A percentile compares a stretch with the other conserved stretches of the same genome.
phyloP scores from a whole-genome alignment of 2,888 invertebrate species.

The Crepidodera aurea region DNA sequence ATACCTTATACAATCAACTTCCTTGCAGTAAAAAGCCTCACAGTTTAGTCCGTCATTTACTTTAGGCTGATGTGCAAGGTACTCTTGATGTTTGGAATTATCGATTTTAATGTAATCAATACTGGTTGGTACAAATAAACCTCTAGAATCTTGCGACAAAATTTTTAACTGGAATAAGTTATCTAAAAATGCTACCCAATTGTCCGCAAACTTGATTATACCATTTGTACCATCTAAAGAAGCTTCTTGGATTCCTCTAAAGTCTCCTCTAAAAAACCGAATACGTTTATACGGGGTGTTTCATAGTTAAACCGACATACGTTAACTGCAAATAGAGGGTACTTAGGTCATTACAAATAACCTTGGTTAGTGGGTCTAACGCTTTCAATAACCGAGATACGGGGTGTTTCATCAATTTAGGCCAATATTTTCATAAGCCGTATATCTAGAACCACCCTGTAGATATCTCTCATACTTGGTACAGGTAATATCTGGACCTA shows the following conservation, averaged over 20 bases:
- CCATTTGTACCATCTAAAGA: constrained; percentile 37
- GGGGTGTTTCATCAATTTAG: no score
- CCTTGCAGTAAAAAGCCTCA: constrained; percentile 52
- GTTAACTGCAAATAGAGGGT: no score
- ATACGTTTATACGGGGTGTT: background rate
- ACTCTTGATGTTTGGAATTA: background rate
- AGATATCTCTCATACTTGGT: no score
- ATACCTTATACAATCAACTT: constrained; percentile 45
- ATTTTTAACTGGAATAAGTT: constrained; percentile 82
- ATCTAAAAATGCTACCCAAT: constrained; percentile 90
- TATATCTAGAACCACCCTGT: no score
- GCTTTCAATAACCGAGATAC: no score
- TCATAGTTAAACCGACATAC: no score
- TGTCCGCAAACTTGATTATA: constrained; percentile 55
- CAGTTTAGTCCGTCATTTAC: background rate
- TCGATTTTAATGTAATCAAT: constrained; percentile 49
- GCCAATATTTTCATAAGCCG: no score
- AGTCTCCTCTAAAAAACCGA: constrained; percentile 42
- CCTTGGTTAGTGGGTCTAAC: no score
- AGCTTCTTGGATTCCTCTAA: constrained; percentile 46
- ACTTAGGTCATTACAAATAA: no score
- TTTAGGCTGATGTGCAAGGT: background rate
- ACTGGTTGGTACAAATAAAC: constrained; percentile 73
- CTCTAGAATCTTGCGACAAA: constrained; percentile 70
- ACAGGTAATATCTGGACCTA: no score